phyloP scores from a whole-genome alignment of 2,113 vertebrate species.

The Poicephalus meyeri region DNA sequence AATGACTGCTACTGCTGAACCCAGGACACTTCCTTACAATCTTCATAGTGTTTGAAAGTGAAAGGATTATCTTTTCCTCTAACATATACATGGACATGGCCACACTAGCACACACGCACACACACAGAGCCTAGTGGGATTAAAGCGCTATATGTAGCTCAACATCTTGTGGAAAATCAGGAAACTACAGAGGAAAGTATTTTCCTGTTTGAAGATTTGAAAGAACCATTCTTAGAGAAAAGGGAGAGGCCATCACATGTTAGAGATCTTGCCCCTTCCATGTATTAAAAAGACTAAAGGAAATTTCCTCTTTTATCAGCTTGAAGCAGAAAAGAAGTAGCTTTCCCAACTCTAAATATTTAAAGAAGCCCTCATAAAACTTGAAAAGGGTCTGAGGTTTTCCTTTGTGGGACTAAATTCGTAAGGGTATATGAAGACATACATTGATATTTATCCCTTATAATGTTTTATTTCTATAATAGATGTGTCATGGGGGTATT shows the following conservation, averaged over 20 bases:
- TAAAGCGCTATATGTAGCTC: neutral
- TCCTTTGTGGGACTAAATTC: constrained; percentile 51
- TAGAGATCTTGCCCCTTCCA: constrained; percentile 45
- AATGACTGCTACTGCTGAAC: too few relatives aligned
- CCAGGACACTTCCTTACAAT: neutral
- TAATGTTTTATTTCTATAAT: constrained; percentile 52
- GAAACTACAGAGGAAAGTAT: constrained; percentile 4
- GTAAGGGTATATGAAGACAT: constrained; percentile 22
- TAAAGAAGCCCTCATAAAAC: constrained; percentile 52
- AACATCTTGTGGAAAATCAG: neutral
- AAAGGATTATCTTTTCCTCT: neutral
- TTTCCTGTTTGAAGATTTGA: constrained; percentile 54
- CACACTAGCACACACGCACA: neutral
- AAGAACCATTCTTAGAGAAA: constrained; percentile 26
- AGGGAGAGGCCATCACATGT: constrained; percentile 11
- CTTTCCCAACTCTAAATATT: constrained; percentile 68
- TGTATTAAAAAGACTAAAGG: constrained; percentile 57
- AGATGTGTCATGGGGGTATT: neutral
- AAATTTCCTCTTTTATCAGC: constrained; percentile 48
- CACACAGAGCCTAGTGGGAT: neutral
- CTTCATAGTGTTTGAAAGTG: neutral
- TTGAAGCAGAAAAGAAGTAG: constrained; percentile 31
- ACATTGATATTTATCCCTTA: constrained; percentile 41
- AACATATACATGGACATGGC: neutral
- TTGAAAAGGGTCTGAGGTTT: constrained; percentile 53